Base-by-base conservation (phyloP, 2,113 vertebrate genomes). In the Ammospiza caudacuta region DNA sequence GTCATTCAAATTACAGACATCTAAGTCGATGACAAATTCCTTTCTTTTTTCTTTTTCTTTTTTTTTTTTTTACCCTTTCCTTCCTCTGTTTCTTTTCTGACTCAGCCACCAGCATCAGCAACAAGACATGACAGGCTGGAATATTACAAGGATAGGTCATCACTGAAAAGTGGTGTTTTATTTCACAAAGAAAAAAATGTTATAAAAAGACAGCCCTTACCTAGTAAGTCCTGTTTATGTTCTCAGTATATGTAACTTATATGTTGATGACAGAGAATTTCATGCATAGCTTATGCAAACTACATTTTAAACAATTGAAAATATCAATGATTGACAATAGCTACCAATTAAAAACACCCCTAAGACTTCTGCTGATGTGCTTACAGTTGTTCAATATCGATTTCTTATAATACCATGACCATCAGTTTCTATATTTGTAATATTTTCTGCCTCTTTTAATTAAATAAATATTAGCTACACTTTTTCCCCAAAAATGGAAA, bases 241-340 rank as follows among this genome's bases (percentile, higher is more conserved):
- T 62, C 46, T 33, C 66, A 76, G 33, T 15, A 20, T 57, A 85
- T 87, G 25, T 64, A 79, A 74, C 5, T 77, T 47, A 43, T 5
- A 49, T 33, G 59, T 21, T n/a, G 15, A 63, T 68, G 61, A 82
- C 3, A 57, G n/a, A 81, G 58, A 87, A 94, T 87, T 84, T 73
- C 18, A 94, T 51, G 29, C 15, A 61, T n/a, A 49, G 67, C 9
- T 74, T 58, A 68, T 49, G 13, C 8, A 87, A 91, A 68, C 19
- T 75, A 64, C 22, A 73, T 91, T 87, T 93, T 91, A 89, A 83
- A 79, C 54, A 89, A 61, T 16, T 79, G 17, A 79, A 87, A 79
- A 39, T 54, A 57, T 24, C 22, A 79, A 11, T 49, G 44, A 76
- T 46, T 85, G 37, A n/a, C 52, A 82, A 84, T 11, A 84, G 49